Conservation (phyloP, 1,140 invertebrate species). For the Philopotamus ludificatus region DNA sequence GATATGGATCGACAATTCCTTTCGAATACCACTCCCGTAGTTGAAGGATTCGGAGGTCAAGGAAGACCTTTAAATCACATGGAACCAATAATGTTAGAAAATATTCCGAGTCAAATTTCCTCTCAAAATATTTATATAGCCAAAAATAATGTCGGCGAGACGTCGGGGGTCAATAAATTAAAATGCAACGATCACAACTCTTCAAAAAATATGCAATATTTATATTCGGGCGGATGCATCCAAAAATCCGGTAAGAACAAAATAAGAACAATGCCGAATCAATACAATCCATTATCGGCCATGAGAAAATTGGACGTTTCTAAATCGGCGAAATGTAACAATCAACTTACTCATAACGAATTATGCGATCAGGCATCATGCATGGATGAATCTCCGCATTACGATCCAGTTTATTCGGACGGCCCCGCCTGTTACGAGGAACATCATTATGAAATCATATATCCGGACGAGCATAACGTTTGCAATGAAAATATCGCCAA, state of each 20-base stretch:
- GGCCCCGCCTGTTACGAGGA: constrained; percentile 44
- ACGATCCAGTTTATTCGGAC: constrained; percentile 53
- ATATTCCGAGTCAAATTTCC: constrained; percentile 31
- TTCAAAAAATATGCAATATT: constrained; percentile 16
- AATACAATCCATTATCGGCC: constrained; percentile 23
- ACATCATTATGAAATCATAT: constrained; percentile 51
- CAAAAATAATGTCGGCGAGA: constrained; percentile 31
- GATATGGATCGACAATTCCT: constrained; percentile 52
- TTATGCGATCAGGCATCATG: constrained; percentile 11
- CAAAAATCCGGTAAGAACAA: constrained; percentile 34
- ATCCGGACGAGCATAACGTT: constrained; percentile 39
- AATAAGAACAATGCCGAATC: constrained; percentile 35
- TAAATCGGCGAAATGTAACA: constrained; percentile 18
- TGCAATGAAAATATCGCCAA: constrained; percentile 36
- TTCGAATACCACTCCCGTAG: constrained; percentile 54
- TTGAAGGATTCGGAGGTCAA: constrained; percentile 54
- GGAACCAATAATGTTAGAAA: constrained; percentile 47
- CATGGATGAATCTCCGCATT: constrained; percentile 38
- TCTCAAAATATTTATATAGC: constrained; percentile 27
- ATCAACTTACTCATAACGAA: constrained; percentile 10
- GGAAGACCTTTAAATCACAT: constrained; percentile 49
- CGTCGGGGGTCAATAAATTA: constrained; percentile 8
- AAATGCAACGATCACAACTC: constrained; percentile 7
- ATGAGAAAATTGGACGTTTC: constrained; percentile 19
- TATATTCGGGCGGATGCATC: constrained; percentile 20